These are phyloP conservation scores for Lycaena phlaeas DNA, from an alignment of 2,888 invertebrate genomes.

Conservation along the genomic window DNA sequence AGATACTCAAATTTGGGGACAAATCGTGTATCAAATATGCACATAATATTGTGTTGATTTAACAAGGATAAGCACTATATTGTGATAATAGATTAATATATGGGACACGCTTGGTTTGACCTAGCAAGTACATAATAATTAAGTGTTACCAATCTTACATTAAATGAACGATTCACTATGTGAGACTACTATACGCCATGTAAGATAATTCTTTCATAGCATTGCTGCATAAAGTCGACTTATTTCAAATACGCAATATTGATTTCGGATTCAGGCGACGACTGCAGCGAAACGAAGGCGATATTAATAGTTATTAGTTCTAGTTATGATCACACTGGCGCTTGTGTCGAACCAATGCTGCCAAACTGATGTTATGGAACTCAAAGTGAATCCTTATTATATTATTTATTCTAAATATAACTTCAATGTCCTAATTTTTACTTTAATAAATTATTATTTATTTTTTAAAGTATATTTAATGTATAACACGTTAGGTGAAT, in stretches of 20 bases:
- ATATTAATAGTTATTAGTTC: slow-evolving; percentile 47
- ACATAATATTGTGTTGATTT: slow-evolving; percentile 39
- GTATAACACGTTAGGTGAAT: no score
- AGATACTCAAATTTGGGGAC: background rate
- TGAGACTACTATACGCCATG: slow-evolving; percentile 72
- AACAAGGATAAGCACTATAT: slow-evolving; percentile 54
- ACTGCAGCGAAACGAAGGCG: slow-evolving; percentile 52
- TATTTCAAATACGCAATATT: slow-evolving; percentile 64
- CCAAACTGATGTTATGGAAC: slow-evolving; percentile 11
- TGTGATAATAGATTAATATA: slow-evolving; percentile 29
- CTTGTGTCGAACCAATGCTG: slow-evolving; percentile 22
- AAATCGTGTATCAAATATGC: slow-evolving; percentile 26
- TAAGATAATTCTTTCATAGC: slow-evolving; percentile 69
- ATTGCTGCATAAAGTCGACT: slow-evolving; percentile 67
- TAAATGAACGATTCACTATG: slow-evolving; percentile 72
- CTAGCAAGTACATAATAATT: slow-evolving; percentile 64
- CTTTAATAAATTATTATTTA: no score
- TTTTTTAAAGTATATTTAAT: no score
- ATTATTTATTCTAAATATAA: background rate
- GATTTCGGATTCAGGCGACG: slow-evolving; percentile 57
- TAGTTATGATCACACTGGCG: slow-evolving; percentile 40
- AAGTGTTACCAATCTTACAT: slow-evolving; percentile 74
- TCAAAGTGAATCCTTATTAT: background rate
- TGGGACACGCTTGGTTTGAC: slow-evolving; percentile 62
- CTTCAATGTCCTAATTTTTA: no score